Conservation (phyloP, 2,888 invertebrate genomes). For the Oxystoma pomonae region DNA sequence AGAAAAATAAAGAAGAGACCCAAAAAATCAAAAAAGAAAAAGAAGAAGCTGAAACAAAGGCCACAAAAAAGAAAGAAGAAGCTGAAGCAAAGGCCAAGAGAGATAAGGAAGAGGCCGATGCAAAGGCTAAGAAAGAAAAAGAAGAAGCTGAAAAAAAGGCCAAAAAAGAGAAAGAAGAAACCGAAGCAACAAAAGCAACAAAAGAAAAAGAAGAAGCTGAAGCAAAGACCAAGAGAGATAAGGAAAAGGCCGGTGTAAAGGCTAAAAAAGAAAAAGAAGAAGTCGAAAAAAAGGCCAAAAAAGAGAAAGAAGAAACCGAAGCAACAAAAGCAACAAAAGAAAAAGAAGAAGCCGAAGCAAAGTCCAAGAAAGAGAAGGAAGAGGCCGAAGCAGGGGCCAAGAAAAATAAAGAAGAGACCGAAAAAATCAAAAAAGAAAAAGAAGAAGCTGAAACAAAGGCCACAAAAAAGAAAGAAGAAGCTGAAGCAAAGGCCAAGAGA, state of each 20-base stretch:
- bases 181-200: too few relatives aligned
- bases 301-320: slow-evolving; percentile 21
- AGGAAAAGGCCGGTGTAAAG: slow-evolving; percentile 20
- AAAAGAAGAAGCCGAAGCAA: slow-evolving; percentile 18
- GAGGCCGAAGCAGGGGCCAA: slow-evolving; percentile 17
- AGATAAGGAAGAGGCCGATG: slow-evolving; percentile 26
- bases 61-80: slow-evolving; percentile 17
- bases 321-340: slow-evolving; percentile 14
- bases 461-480: slow-evolving; percentile 16
- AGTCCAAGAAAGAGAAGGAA: slow-evolving; percentile 16
- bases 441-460: slow-evolving; percentile 11
- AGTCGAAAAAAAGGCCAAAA: slow-evolving; percentile 21
- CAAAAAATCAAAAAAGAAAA: slow-evolving; percentile 20
- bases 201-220: slow-evolving; percentile 19
- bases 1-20: neutral
- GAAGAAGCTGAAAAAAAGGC: slow-evolving; percentile 25
- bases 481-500: slow-evolving; percentile 16
- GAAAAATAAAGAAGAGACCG: slow-evolving; percentile 17
- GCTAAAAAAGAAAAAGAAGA: slow-evolving; percentile 20
- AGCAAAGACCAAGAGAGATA: slow-evolving; percentile 17
- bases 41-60: slow-evolving; percentile 17
- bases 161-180: slow-evolving; percentile 23
- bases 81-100: slow-evolving; percentile 23
- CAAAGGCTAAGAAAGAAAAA: slow-evolving; percentile 24
- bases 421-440: slow-evolving; percentile 18